These are phyloP conservation scores for Podarcis siculus DNA, from an alignment of 2,797 vertebrate genomes.

Conservation along the genomic window DNA sequence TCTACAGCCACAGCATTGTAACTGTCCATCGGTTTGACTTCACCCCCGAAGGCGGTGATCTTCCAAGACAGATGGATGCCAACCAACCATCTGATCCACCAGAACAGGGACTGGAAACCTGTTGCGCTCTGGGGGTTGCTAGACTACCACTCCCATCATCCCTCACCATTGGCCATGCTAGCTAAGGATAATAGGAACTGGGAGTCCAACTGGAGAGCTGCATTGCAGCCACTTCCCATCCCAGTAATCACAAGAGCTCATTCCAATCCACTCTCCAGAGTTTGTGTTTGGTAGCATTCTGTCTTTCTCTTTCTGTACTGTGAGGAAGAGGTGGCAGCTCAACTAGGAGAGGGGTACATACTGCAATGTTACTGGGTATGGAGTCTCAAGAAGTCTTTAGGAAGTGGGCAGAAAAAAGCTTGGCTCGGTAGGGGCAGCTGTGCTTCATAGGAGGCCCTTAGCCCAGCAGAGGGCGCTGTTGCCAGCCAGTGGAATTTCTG, in stretches of 20 bases:
- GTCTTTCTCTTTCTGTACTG: too few relatives aligned
- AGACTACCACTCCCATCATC: too few relatives aligned
- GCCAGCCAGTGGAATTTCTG: not conserved
- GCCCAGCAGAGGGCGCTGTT: not conserved
- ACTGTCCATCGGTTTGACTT: too few relatives aligned
- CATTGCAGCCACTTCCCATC: not conserved
- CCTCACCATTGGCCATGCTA: too few relatives aligned
- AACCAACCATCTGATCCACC: too few relatives aligned
- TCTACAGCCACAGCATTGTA: too few relatives aligned
- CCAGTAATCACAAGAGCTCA: not conserved
- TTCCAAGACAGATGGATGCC: too few relatives aligned
- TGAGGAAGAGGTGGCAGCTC: not conserved
- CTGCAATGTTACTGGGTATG: not conserved
- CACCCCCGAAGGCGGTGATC: too few relatives aligned
- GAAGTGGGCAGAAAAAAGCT: not conserved
- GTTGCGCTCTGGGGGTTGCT: too few relatives aligned
- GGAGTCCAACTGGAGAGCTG: too few relatives aligned
- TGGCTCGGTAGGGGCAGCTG: not conserved
- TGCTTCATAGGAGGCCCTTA: not conserved
- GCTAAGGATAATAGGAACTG: too few relatives aligned
- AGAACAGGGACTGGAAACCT: too few relatives aligned
- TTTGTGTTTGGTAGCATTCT: not conserved
- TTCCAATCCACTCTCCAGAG: not conserved
- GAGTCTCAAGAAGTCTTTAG: not conserved
- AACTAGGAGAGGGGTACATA: not conserved